Percentiles rank a stretch among this genome's conserved stretches.
phyloP scores from a whole-genome alignment of 2,113 vertebrate genomes.

The Eubucco bourcierii region DNA sequence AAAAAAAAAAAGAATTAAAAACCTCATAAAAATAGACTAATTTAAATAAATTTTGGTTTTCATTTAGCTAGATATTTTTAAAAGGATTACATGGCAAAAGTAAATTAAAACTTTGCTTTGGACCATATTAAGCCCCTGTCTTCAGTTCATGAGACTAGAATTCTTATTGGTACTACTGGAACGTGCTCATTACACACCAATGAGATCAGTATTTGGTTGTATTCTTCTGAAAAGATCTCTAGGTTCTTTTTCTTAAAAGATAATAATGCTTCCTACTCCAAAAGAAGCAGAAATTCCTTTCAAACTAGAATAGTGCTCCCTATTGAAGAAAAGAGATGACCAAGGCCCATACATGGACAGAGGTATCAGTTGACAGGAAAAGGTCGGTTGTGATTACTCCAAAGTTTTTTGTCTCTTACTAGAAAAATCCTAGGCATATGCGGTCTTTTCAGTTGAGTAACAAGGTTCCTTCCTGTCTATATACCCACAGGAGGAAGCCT shows the following conservation, averaged over 20 bases:
- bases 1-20: too few relatives aligned
- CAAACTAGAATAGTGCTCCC: background rate
- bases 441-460: background rate
- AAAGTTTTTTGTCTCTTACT: background rate
- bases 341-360: background rate
- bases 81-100: too few relatives aligned
- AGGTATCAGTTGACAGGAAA: background rate
- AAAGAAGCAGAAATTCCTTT: background rate
- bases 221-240: background rate
- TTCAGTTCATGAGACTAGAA: background rate
- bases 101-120: too few relatives aligned
- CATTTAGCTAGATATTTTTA: too few relatives aligned
- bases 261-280: background rate
- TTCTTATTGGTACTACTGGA: background rate
- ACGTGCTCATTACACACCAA: accelerated
- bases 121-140: too few relatives aligned
- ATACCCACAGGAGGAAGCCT: background rate
- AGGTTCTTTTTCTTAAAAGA: background rate
- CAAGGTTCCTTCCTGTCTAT: background rate
- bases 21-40: too few relatives aligned
- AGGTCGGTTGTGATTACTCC: background rate
- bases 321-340: background rate
- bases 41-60: too few relatives aligned
- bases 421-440: background rate
- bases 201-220: background rate